Evolutionary conservation across 1,140 invertebrate species (phyloP), one percentile per base, ranked within the genome.

Genomic region (Drosophila oshimai): DNA sequence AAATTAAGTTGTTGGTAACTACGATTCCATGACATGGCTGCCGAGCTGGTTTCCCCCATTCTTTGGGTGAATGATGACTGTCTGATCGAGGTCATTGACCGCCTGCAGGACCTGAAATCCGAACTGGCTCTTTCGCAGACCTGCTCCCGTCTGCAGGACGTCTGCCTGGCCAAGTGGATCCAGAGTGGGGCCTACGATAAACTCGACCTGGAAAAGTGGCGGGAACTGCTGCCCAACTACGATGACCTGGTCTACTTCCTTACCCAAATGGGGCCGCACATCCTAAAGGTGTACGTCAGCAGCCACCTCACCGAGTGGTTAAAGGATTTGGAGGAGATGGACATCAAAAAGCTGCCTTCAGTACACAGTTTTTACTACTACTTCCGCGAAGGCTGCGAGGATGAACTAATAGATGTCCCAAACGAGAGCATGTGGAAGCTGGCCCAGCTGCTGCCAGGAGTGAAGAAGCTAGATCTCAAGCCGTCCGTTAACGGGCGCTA

Each of bases 331-430:
- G 64, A 78, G 9, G 77, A 88, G 36, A 88, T 88, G 78, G 54
- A 89, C 10, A 78, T 88, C 3, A 39, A 54, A 7, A 67, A 68
- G 41, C 42, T 88, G 26, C 83, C 83, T 3, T 53, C 46, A 12
- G 78, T 88, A 24, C 46, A 28, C 1, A 62, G 69, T 12, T 89
- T 88, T 34, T 72, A 67, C 37, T 88, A 88, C 37, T n/a, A n/a
- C n/a, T n/a, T n/a, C n/a, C n/a, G n/a, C n/a, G n/a, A n/a, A n/a
- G 74, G 75, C 42, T 60, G 77, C 3, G 79, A 80, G 3, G 87
- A 89, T 42, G 69, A 78, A 89, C n/a, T 87, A n/a, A n/a, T n/a
- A n/a, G 81, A n/a, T 87, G 74, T 62, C 81, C 81, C 81, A 1
- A 86, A 87, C 57, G 45, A 64, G 1, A 88, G 68, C 55, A 89